Percentiles rank a stretch among this genome's conserved stretches.
Evolutionary conservation across 35 echinoderm and acorn worm species (phyloP).

Genomic region (Heliocidaris erythrogramma): DNA sequence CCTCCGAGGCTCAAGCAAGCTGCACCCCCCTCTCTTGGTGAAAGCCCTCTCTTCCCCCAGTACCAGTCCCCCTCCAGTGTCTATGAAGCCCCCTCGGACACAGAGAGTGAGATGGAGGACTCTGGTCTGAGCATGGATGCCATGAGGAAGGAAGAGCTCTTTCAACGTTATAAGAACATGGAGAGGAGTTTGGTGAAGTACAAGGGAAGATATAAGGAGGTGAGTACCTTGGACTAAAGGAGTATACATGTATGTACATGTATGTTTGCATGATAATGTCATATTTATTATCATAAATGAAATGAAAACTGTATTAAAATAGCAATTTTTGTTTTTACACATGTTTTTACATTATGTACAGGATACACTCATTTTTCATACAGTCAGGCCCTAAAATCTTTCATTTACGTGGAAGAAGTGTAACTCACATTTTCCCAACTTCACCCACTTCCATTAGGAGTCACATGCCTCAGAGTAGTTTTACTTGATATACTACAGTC

Average conservation of each 20-base stretch:
- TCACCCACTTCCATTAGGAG: too few relatives aligned
- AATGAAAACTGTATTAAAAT: not conserved
- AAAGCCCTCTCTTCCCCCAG: slow-evolving; percentile 89
- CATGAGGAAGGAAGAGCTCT: slow-evolving; percentile 83
- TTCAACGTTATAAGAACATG: slow-evolving; percentile 73
- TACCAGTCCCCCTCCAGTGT: slow-evolving; percentile 84
- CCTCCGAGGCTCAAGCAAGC: not conserved
- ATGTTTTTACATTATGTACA: not conserved
- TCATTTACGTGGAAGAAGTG: too few relatives aligned
- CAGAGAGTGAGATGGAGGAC: slow-evolving; percentile 97
- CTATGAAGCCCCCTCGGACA: slow-evolving; percentile 89
- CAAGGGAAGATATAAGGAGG: slow-evolving; percentile 76
- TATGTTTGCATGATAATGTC: not conserved
- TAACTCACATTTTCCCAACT: too few relatives aligned
- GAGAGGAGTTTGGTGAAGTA: slow-evolving; percentile 80
- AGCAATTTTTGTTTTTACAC: not conserved
- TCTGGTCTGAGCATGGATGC: slow-evolving; percentile 66
- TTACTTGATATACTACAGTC: too few relatives aligned
- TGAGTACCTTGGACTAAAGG: slow-evolving; percentile 22
- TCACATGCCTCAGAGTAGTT: too few relatives aligned
- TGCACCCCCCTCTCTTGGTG: slow-evolving; percentile 35
- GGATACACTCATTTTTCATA: not conserved
- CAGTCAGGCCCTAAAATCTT: too few relatives aligned
- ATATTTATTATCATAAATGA: not conserved
- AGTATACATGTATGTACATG: too few relatives aligned